Conservation (phyloP, 2,113 vertebrate genomes). For the Erpornis zantholeuca region DNA sequence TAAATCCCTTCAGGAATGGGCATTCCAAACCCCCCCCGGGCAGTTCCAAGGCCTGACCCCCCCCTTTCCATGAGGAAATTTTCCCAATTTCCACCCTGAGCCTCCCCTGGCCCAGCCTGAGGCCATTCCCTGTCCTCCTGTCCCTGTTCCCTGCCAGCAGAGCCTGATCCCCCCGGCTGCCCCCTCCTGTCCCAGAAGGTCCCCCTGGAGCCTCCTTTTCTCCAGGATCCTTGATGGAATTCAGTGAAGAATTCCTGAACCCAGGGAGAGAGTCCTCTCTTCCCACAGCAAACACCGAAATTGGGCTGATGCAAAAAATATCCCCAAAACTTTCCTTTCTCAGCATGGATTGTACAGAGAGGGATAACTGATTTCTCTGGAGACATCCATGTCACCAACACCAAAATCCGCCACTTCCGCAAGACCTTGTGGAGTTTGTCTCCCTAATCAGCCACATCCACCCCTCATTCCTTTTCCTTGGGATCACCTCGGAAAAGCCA, state of each 20-base stretch:
- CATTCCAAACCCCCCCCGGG: neutral
- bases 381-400: accelerated
- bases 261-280: neutral
- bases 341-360: neutral
- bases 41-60: neutral
- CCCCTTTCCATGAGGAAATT: neutral
- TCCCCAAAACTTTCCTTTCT: neutral
- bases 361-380: neutral
- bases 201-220: neutral
- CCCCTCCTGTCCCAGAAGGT: neutral
- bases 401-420: neutral
- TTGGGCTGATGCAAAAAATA: neutral
- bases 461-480: neutral
- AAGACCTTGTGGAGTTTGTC: neutral
- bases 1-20: neutral
- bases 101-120: neutral
- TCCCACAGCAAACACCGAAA: neutral
- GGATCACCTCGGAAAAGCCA: neutral
- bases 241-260: neutral
- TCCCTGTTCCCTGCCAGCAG: neutral
- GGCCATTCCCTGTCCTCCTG: neutral
- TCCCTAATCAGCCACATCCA: accelerated
- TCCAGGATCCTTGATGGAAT: neutral
- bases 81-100: neutral
- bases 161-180: neutral